These are phyloP conservation scores for Artibeus lituratus DNA, from an alignment of 2,797 vertebrate species.

Conservation along the genomic window DNA sequence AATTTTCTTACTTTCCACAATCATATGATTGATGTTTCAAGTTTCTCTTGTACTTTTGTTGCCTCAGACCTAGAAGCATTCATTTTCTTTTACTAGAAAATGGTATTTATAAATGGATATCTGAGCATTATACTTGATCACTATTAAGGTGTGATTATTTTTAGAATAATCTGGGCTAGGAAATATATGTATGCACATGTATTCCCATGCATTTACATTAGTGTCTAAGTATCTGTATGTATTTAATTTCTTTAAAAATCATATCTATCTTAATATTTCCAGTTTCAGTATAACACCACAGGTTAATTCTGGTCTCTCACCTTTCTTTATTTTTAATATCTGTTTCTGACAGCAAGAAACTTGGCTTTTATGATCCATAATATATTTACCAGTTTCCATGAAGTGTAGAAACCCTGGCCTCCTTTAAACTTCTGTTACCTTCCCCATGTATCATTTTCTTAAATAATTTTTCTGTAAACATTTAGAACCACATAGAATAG, in stretches of 20 bases:
- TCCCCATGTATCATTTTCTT: not conserved
- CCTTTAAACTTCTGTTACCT: not conserved
- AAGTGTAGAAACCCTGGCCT: not conserved
- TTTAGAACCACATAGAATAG: not conserved
- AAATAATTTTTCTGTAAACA: not conserved
- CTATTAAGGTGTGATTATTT: not conserved
- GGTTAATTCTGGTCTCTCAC: not conserved
- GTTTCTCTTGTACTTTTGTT: not conserved
- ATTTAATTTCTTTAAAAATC: not conserved
- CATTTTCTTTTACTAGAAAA: not conserved
- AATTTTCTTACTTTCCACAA: not conserved
- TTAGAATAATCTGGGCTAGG: not conserved
- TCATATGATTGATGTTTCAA: not conserved
- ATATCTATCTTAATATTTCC: not conserved
- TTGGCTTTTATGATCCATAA: not conserved
- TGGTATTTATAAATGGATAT: not conserved
- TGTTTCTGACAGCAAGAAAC: not conserved
- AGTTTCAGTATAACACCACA: not conserved
- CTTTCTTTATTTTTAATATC: not conserved
- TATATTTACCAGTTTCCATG: not conserved
- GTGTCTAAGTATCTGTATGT: not conserved
- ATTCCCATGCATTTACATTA: not conserved
- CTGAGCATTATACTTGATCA: not conserved
- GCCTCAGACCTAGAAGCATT: not conserved
- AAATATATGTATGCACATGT: not conserved